These are phyloP conservation scores for Sebastes matsubarae DNA, from an alignment of 2,797 vertebrate species.

Conservation along the genomic window DNA sequence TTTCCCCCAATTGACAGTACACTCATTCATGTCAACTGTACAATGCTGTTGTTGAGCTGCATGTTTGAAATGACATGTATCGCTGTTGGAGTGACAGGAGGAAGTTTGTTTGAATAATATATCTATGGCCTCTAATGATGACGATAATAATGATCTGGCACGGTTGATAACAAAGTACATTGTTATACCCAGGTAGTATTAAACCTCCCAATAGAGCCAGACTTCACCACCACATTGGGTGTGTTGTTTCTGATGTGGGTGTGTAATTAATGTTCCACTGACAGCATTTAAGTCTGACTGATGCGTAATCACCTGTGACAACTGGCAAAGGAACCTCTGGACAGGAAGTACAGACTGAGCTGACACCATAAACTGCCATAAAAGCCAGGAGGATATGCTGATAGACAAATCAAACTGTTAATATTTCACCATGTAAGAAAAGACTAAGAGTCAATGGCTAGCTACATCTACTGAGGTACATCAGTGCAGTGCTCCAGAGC, in stretches of 20 bases:
- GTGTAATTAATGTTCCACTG: slow-evolving; percentile 32
- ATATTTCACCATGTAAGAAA: slow-evolving; percentile 11
- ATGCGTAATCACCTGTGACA: slow-evolving; percentile 40
- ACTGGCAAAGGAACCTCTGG: slow-evolving; percentile 32
- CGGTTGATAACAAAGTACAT: not conserved
- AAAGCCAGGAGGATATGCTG: slow-evolving; percentile 28
- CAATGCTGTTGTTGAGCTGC: slow-evolving; percentile 10
- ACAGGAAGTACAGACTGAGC: slow-evolving; percentile 31
- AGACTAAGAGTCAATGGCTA: not conserved
- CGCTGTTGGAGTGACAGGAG: not conserved
- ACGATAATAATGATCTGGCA: not conserved
- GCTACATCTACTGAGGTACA: not conserved
- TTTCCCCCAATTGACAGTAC: not conserved
- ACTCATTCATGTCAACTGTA: not conserved
- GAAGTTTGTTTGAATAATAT: slow-evolving; percentile 20
- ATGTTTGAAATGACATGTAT: slow-evolving; percentile 32
- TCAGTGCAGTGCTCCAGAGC: not conserved
- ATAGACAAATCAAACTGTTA: slow-evolving; percentile 24
- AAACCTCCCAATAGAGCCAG: not conserved
- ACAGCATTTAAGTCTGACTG: slow-evolving; percentile 7
- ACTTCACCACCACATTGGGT: not conserved
- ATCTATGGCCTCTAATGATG: not conserved
- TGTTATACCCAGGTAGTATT: not conserved
- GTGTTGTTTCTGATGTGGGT: not conserved
- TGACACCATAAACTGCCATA: slow-evolving; percentile 26